These are phyloP conservation scores for Pyxicephalus adspersus DNA, from an alignment of 2,113 vertebrate genomes.

Conservation along the genomic window DNA sequence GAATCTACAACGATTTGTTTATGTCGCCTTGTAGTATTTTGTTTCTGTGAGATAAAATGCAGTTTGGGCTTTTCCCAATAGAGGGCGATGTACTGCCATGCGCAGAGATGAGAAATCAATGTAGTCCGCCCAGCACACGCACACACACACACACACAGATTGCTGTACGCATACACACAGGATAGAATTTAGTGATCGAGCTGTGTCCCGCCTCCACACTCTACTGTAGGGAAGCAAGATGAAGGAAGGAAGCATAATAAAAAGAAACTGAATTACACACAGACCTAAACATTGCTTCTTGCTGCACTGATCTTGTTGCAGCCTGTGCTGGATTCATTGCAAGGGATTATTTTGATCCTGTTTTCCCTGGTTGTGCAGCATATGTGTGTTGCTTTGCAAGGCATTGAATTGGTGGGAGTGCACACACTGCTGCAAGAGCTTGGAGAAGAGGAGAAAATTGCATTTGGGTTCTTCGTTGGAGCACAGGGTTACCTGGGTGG, in stretches of 20 bases:
- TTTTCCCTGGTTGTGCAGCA: not conserved
- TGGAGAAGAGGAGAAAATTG: not conserved
- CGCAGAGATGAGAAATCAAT: conserved; percentile 31
- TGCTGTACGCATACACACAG: not conserved
- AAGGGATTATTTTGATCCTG: not conserved
- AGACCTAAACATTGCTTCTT: not conserved
- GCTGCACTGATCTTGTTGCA: not conserved
- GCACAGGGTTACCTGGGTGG: conserved; percentile 26
- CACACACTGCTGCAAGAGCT: conserved; percentile 22
- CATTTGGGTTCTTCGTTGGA: not conserved
- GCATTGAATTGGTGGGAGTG: conserved; percentile 28
- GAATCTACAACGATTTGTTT: not conserved
- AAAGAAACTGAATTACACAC: conserved; percentile 46
- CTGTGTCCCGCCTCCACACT: conserved; percentile 48
- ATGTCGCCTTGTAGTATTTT: not conserved
- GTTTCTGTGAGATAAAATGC: not conserved
- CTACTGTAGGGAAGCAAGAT: conserved; percentile 24
- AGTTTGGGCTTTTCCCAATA: not conserved
- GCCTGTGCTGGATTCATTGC: conserved; percentile 25
- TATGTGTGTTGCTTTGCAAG: conserved; percentile 21
- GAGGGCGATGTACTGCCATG: conserved; percentile 24
- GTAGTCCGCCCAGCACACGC: conserved; percentile 38
- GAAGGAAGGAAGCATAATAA: conserved; percentile 42
- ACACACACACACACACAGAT: not conserved
- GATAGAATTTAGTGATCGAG: not conserved